Base-by-base conservation (phyloP, 2,797 vertebrate genomes). In the Gymnoscopelus braueri region DNA sequence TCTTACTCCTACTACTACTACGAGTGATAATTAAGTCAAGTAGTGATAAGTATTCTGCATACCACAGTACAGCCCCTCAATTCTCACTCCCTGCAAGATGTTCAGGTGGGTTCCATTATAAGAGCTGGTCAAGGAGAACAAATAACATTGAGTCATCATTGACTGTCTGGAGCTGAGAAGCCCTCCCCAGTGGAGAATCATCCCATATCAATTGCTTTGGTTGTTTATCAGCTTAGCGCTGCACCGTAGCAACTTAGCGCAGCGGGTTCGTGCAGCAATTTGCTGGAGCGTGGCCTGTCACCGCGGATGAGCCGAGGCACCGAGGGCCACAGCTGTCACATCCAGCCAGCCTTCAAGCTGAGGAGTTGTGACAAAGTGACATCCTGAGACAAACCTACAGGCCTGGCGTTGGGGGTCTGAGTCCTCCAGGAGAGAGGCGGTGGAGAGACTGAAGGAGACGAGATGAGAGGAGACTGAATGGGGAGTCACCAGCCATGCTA, bases 321-420 rank as follows among this genome's bases (percentile, higher is more conserved):
- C 64, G 75, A 60, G 39, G 81, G 88, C 84, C 81, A 87, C 53
- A 83, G 71, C 80, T 88, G 90, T 88, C 88, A 85, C 80, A 84
- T 88, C 84, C 62, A 83, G 83, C 71, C 87, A 82, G 82, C 77
- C 64, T 80, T 87, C 81, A 90, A 84, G 78, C 80, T 84, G 85
- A 90, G 70, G 80, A 78, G 78, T 80, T 83, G 87, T 87, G 91
- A 89, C 87, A 88, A 86, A 84, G 84, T 90, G 90, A 91, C 88
- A 86, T 90, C 75, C 80, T 72, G 83, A 88, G 84, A 91, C 79
- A 82, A 88, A 89, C 79, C 82, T 85, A 89, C 86, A 87, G 79
- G 85, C 78, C 83, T 74, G 86, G 85, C 72, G 78, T 70, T 67
- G 74, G 57, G 53, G 59, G 65, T 71, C 79, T 65, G 84, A 88